Conservation (phyloP, 2,888 invertebrate species). For the Zootermopsis nevadensis region DNA sequence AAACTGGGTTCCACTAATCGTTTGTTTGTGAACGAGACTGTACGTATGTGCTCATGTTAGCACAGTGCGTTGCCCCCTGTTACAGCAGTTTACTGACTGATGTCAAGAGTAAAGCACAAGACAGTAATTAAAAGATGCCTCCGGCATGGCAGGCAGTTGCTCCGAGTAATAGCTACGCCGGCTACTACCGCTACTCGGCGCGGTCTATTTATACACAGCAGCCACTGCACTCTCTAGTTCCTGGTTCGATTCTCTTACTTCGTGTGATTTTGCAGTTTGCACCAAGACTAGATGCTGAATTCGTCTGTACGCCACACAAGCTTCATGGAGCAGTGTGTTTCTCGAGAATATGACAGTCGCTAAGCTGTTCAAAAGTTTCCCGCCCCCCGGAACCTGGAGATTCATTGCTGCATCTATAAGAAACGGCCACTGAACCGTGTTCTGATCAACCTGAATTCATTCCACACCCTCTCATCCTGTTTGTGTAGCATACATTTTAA, state of each 20-base stretch:
- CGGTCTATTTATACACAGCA: neutral
- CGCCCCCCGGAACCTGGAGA: too few species aligned
- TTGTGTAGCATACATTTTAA: too few species aligned
- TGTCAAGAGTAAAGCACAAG: constrained; percentile 13
- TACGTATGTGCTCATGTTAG: neutral
- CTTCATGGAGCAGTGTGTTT: too few species aligned
- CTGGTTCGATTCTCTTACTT: neutral
- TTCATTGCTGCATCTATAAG: too few species aligned
- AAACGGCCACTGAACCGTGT: too few species aligned
- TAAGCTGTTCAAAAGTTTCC: too few species aligned
- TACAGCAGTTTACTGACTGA: neutral
- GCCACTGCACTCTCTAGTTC: neutral
- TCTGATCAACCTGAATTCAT: too few species aligned
- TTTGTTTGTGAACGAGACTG: neutral
- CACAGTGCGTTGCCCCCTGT: constrained; percentile 2
- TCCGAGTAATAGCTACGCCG: neutral
- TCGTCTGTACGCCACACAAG: too few species aligned
- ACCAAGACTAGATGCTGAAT: too few species aligned
- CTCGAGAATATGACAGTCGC: too few species aligned
- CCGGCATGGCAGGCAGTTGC: neutral
- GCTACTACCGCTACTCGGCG: neutral
- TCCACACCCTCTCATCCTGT: too few species aligned
- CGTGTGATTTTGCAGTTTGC: neutral
- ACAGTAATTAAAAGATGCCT: neutral
- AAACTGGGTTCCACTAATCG: too few species aligned